Evolutionary conservation across 2,113 vertebrate species (phyloP), one percentile per base, ranked within the genome.

Genomic region (Brachypodius melanocephalos): DNA sequence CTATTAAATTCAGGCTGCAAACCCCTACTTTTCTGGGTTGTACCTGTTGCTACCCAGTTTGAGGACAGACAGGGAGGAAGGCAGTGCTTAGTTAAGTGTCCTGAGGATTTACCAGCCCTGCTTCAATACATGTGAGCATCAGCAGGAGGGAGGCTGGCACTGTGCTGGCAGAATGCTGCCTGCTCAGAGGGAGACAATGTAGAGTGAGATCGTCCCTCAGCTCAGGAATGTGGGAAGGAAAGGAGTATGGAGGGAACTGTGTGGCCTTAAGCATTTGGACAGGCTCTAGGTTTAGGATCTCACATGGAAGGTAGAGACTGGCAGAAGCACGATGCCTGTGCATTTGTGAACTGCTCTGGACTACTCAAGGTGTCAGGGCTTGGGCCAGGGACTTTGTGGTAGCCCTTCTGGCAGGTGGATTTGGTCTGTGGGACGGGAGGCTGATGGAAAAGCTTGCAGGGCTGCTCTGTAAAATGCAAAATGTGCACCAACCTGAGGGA

Each of bases 391-490:
- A 8, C 10, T 48, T 38, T 46, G 26, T 38, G 8, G 29, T 45
- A 38, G 46, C 62, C 34, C 8, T 72, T 24, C 58, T 81, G 40
- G 45, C 24, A 8, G 13, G 26, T 32, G 3, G 45, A 29, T 67
- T 46, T 61, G 29, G 5, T 48, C 43, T 65, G n/a, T 80, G 80
- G 21, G 45, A 52, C 36, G 80, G 45, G 13, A 87, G 54, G 16
- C 26, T 51, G 40, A 79, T 65, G 58, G 34, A 66, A 74, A 81
- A 81, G 42, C 46, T 89, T 80, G 45, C 25, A 66, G 46, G 16
- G 16, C 72, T 48, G 29, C 63, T 68, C 14, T 65, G 63, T 48
- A 61, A 77, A 85, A 94, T 54, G 61, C 40, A 88, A 88, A 89
- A 36, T 51, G 57, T 3, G 10, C 52, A 46, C 17, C 3, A 17